phyloP scores from a whole-genome alignment of 2,113 vertebrate species.

The Silurus asotus region DNA sequence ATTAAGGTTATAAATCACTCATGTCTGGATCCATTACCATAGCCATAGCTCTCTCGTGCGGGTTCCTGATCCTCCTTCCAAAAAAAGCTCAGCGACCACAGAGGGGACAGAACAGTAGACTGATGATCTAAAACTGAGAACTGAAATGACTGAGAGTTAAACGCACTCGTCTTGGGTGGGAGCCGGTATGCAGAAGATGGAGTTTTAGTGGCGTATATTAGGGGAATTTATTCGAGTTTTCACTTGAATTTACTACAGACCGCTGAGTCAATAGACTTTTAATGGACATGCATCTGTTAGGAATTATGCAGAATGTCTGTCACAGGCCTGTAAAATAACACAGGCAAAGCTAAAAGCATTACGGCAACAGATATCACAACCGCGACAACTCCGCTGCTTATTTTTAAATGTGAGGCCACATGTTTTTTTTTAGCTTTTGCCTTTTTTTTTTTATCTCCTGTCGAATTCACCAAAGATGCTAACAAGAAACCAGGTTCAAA shows the following conservation, averaged over 20 bases:
- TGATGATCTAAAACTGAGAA: conserved; percentile 3
- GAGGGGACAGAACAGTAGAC: conserved; percentile 26
- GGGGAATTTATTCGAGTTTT: conserved; percentile 19
- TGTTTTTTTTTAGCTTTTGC: neutral
- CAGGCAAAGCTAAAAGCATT: conserved; percentile 1
- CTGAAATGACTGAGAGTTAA: conserved; percentile 4
- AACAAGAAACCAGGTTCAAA: neutral
- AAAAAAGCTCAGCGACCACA: conserved; percentile 28
- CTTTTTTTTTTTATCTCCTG: neutral
- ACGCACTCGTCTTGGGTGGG: neutral
- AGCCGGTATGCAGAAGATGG: neutral
- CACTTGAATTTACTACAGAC: conserved; percentile 23
- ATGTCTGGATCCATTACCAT: conserved; percentile 76
- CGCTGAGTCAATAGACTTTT: conserved; percentile 34
- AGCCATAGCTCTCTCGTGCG: conserved; percentile 60
- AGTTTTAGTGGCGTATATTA: conserved; percentile 7
- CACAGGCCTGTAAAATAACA: conserved; percentile 31
- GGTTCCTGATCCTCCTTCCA: conserved; percentile 10
- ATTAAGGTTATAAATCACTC: conserved; percentile 78
- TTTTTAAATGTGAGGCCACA: neutral
- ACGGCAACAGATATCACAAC: neutral
- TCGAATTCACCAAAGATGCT: neutral
- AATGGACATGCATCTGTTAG: conserved; percentile 43
- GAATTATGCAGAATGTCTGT: conserved; percentile 38
- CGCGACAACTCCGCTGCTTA: neutral